A percentile compares a stretch with the other conserved stretches of the same genome.
Evolutionary conservation across 2,797 vertebrate genomes (phyloP).

Genomic region (Poeciliopsis paucimaculata): DNA sequence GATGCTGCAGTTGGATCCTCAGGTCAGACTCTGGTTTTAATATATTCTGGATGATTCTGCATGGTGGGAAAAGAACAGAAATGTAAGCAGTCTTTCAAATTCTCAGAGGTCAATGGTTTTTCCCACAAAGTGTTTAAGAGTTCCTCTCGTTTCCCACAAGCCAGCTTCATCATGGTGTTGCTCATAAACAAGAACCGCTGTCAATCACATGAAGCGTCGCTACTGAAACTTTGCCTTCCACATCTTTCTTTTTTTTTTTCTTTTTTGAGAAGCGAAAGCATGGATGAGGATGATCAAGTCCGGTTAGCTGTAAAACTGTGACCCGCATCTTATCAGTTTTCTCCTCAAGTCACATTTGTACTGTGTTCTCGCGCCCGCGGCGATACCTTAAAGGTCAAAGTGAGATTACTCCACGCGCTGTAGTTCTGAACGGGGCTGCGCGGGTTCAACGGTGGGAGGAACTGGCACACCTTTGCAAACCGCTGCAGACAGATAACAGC

Average conservation of each 20-base stretch:
- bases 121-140: not conserved
- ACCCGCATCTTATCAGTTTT: not conserved
- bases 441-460: not conserved
- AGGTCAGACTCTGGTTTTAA: not conserved
- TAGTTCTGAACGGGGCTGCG: not conserved
- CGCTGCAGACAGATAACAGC: not conserved
- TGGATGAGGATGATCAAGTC: not conserved
- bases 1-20: not conserved
- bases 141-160: not conserved
- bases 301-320: not conserved
- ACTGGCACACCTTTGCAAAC: not conserved
- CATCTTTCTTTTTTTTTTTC: not conserved
- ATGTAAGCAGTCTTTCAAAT: not conserved
- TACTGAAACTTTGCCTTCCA: not conserved
- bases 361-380: not conserved
- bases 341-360: not conserved
- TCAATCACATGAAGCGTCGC: not conserved
- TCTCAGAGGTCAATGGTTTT: not conserved
- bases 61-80: not conserved
- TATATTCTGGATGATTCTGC: not conserved
- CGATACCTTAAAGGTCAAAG: not conserved
- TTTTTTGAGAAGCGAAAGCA: not conserved
- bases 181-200: not conserved
- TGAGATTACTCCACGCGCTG: not conserved
- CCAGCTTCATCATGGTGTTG: not conserved